A percentile compares a stretch with the other conserved stretches of the same genome.
Evolutionary conservation across 2,888 invertebrate genomes (phyloP).

Genomic region (Leptothorax acervorum): DNA sequence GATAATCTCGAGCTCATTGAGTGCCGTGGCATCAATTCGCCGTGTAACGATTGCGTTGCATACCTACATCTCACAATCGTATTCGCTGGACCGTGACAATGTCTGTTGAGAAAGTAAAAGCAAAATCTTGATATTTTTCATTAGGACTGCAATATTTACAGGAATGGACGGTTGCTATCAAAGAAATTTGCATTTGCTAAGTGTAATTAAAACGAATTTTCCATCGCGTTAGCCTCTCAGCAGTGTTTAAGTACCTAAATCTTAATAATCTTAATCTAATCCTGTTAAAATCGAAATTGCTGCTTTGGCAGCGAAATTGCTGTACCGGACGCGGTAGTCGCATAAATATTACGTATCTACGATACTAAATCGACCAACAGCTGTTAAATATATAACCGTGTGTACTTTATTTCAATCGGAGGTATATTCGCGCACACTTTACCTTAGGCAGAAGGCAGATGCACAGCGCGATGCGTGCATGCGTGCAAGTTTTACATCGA

Average conservation of each 20-base stretch:
- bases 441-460: neutral
- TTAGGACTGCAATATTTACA: neutral
- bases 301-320: constrained; percentile 5
- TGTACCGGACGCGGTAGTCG: neutral
- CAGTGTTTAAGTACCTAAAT: neutral
- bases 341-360: constrained; percentile 11
- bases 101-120: constrained; percentile 34
- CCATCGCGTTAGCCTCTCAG: neutral
- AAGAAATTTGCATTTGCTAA: neutral
- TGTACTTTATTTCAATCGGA: constrained; percentile 6
- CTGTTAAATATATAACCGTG: neutral
- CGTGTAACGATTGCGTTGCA: constrained; percentile 52
- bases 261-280: constrained; percentile 7
- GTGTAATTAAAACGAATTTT: constrained; percentile 19
- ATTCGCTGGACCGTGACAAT: constrained; percentile 55
- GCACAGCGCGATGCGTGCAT: constrained; percentile 10
- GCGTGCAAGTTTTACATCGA: constrained; percentile 48
- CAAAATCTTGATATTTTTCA: constrained; percentile 17
- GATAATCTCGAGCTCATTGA: constrained; percentile 61
- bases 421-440: constrained; percentile 18
- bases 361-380: neutral
- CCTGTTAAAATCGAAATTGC: constrained; percentile 12
- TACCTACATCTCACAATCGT: constrained; percentile 44
- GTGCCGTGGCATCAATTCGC: constrained; percentile 62
- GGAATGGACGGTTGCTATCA: neutral